Evolutionary conservation across 1,140 invertebrate genomes (phyloP).

Genomic region (Ceratoteleas bidentatus): DNA sequence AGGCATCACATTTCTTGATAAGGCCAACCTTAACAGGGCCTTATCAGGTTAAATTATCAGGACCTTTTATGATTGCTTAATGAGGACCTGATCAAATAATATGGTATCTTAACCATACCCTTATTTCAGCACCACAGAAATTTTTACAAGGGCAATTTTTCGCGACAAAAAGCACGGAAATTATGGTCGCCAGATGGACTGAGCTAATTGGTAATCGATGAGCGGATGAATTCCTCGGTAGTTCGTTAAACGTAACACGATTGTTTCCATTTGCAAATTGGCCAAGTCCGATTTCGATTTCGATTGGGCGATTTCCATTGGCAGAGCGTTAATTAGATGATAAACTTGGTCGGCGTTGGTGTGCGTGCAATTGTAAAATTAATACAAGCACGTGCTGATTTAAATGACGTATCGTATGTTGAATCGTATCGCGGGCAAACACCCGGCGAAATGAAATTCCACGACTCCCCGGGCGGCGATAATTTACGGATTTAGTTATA

Average conservation of each 20-base stretch:
- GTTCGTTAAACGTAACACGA: slow-evolving; percentile 2
- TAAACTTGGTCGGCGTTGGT: neutral
- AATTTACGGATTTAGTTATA: slow-evolving; percentile 54
- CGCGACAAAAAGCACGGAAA: neutral
- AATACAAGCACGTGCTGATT: slow-evolving; percentile 31
- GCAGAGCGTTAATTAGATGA: neutral
- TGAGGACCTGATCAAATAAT: too few species aligned
- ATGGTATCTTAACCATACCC: too few species aligned
- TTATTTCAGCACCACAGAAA: too few species aligned
- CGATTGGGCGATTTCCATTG: neutral
- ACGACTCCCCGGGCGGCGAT: slow-evolving; percentile 42
- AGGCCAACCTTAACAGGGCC: too few species aligned
- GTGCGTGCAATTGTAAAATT: slow-evolving; percentile 23
- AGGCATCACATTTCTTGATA: too few species aligned
- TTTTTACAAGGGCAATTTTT: too few species aligned
- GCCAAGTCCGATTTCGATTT: neutral
- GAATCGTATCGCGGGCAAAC: slow-evolving; percentile 28
- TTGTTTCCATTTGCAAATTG: neutral
- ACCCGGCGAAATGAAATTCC: slow-evolving; percentile 58
- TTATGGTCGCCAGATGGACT: slow-evolving; percentile 1
- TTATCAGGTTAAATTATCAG: too few species aligned
- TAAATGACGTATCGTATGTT: slow-evolving; percentile 31
- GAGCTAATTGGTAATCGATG: neutral
- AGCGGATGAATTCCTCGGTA: neutral
- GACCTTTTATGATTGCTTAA: too few species aligned